Conservation (phyloP, 2,797 vertebrate species). For the Sparus aurata region DNA sequence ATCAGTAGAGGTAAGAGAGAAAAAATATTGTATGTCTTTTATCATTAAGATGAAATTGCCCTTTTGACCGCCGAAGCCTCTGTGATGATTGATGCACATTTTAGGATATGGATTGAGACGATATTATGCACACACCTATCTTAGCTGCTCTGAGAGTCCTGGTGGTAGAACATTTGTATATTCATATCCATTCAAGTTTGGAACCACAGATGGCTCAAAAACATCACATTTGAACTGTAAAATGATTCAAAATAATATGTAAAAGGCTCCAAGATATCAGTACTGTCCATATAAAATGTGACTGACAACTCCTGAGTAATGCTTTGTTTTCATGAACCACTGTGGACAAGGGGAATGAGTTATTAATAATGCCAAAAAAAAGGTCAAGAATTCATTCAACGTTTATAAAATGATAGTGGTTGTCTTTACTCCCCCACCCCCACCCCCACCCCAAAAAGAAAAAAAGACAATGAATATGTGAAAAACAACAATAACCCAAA, state of each 20-base stretch:
- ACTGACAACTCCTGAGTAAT: conserved; percentile 44
- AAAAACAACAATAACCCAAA: conserved; percentile 71
- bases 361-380: conserved; percentile 46
- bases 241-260: conserved; percentile 41
- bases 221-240: conserved; percentile 40
- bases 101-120: neutral
- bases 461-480: conserved; percentile 54
- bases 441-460: conserved; percentile 11
- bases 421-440: conserved; percentile 46
- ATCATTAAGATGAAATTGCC: conserved; percentile 5
- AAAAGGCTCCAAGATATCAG: conserved; percentile 36
- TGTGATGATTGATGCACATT: conserved; percentile 23
- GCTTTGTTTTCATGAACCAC: conserved; percentile 35
- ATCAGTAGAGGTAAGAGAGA: neutral
- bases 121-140: neutral
- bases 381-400: conserved; percentile 53
- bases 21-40: neutral
- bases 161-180: neutral
- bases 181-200: neutral
- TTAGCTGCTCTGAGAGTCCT: conserved; percentile 39
- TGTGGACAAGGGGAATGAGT: conserved; percentile 54
- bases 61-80: conserved; percentile 29
- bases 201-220: conserved; percentile 26
- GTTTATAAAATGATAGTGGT: conserved; percentile 57
- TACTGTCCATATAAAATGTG: conserved; percentile 32